Percentiles rank a stretch among this genome's conserved stretches.
phyloP scores from a whole-genome alignment of 2,888 invertebrate species.

The Stenodema calcarata region DNA sequence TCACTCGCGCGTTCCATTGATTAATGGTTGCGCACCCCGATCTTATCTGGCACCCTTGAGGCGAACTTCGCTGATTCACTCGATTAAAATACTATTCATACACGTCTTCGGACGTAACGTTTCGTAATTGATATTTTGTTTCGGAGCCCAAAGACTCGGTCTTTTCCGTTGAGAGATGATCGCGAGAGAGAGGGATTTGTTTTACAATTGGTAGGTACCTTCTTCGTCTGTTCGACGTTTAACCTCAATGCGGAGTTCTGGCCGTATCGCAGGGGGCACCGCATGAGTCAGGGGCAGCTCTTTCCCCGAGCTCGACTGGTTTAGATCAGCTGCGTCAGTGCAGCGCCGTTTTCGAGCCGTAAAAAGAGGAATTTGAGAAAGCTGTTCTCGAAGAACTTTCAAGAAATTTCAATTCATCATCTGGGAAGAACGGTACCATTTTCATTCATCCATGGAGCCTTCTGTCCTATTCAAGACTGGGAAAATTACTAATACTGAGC shows the following conservation, averaged over 20 bases:
- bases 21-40: background rate
- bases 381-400: background rate
- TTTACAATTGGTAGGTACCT: background rate
- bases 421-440: no score
- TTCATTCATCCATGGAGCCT: no score
- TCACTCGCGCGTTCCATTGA: background rate
- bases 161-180: background rate
- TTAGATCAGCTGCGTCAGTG: background rate
- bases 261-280: background rate
- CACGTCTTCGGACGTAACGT: background rate
- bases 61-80: background rate
- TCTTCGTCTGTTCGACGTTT: background rate
- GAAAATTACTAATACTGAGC: no score
- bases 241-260: background rate
- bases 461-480: no score
- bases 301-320: background rate
- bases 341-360: background rate
- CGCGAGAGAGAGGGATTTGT: background rate
- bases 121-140: background rate
- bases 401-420: no score
- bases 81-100: background rate
- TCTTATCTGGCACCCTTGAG: background rate
- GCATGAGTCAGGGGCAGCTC: background rate
- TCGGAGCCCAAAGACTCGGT: background rate
- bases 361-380: background rate